Base-by-base conservation (phyloP, 2,888 invertebrate species). In the Acrocera orbiculus region DNA sequence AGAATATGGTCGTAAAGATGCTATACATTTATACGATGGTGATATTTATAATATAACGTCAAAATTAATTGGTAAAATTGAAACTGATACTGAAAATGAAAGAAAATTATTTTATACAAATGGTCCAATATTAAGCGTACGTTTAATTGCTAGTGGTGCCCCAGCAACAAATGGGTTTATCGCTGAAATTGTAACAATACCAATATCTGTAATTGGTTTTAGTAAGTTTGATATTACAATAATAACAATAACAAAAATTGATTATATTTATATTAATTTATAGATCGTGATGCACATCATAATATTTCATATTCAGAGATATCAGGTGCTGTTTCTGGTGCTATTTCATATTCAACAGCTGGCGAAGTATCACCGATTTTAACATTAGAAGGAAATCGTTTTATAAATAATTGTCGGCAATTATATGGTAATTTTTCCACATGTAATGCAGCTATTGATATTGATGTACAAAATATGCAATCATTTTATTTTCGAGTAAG, bases 401-500 rank as follows among this genome's bases (percentile, higher is more conserved):
- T 98, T 41, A 69, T 69, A 26, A 61, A 73, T 35, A 96, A 96
- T 55, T 93, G 98, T 36, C 66, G 76, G 9, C 79, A 85, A 47
- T 63, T 96, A 16, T 92, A 90, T 50, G 92, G 90, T 1, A 98
- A 98, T 56, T 86, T 96, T 49, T 87, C 92, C 0, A 76, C 92
- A 4, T 81, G 92, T 51, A 67, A 70, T 46, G 72, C 85, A n/a
- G 80, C 87, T 3, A 64, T 92, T 6, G 70, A 74, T 48, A 63
- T 96, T 40, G 86, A 93, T 51, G 72, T 98, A 0, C 95, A 96
- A 57, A 96, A 96, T 56, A 92, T 93, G 26, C 82, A 85, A 53
- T 78, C 80, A 0, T 59, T 90, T 20, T 81, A 76, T 42, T 85
- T 90, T 50, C 71, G 80, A 62, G 86, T 86, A 58, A 64, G 68